These are phyloP conservation scores for Dicrostonyx torquatus DNA, from an alignment of 2,797 vertebrate species.

Conservation along the genomic window DNA sequence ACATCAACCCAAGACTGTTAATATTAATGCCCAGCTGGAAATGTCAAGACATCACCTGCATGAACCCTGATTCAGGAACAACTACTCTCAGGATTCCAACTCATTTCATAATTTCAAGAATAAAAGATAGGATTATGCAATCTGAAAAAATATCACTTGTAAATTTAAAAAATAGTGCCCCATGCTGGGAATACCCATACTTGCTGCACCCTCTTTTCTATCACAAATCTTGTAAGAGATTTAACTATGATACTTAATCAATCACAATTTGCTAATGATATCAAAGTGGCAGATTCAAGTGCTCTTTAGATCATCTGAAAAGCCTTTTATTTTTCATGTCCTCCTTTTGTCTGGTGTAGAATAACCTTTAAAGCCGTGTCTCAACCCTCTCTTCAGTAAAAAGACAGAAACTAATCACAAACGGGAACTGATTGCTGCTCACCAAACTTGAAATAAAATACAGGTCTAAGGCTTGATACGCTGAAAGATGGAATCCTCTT, in stretches of 20 bases:
- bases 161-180: slow-evolving; percentile 75
- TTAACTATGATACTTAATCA: slow-evolving; percentile 82
- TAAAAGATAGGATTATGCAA: slow-evolving; percentile 62
- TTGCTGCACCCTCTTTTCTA: slow-evolving; percentile 59
- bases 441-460: slow-evolving; percentile 80
- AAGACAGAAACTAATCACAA: slow-evolving; percentile 80
- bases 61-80: slow-evolving; percentile 20
- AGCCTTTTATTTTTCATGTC: slow-evolving; percentile 79
- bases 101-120: slow-evolving; percentile 70
- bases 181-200: slow-evolving; percentile 76
- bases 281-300: slow-evolving; percentile 82
- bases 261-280: slow-evolving; percentile 83
- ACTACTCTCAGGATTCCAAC: slow-evolving; percentile 5
- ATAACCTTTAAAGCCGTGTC: slow-evolving; percentile 78
- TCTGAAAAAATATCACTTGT: slow-evolving; percentile 63
- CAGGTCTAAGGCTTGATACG: slow-evolving; percentile 65
- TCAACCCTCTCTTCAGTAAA: slow-evolving; percentile 73
- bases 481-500: slow-evolving; percentile 70
- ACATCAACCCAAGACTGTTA: neutral
- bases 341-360: slow-evolving; percentile 77
- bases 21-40: slow-evolving; percentile 9
- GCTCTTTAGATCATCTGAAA: slow-evolving; percentile 82
- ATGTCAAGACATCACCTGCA: slow-evolving; percentile 35
- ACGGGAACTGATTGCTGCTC: slow-evolving; percentile 79
- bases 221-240: slow-evolving; percentile 77